Evolutionary conservation across 1,140 invertebrate genomes (phyloP), one percentile per base, ranked within the genome.

Genomic region (Drosophila lowei): DNA sequence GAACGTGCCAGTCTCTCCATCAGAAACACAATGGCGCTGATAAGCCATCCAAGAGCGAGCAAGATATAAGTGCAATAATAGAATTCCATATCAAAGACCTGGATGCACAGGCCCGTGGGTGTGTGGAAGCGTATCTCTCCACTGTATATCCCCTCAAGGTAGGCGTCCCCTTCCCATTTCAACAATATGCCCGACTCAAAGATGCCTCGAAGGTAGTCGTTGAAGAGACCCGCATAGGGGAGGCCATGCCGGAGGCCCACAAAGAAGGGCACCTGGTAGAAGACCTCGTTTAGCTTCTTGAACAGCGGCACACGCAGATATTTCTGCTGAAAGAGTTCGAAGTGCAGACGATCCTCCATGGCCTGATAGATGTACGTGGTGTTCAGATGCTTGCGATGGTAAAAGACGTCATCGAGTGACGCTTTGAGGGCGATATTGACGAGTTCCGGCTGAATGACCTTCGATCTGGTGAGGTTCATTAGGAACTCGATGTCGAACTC

Each of bases 51-150:
- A 0, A 75, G 0, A 0, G 23, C 28, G 18, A 75, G 11, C 11
- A 75, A 16, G 13, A 59, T 60, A 13, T 57, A 74, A 0, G 62
- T 25, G 46, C 66, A 75, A 13, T 44, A 67, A 56, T 75, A 75
- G 13, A 74, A 75, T 6, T 75, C 56, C 46, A 49, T 74, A 7
- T 74, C 55, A 2, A 74, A 66, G 1, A 73, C 38, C 15, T 55
- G 49, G 0, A 65, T 16, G 18, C 66, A 54, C 3, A 52, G 15
- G 0, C 42, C 34, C 1, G 21, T 61, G 0, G 72, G 48, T 6
- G 16, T 54, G 0, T 72, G 70, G 54, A 66, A 74, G n/a, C n/a
- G 49, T 2, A 75, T 75, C 38, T 61, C 42, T 1, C 56, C 50
- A 42, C 62, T 68, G 3, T 38, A 11, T 1, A 75, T 75, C 8